Evolutionary conservation across 2,888 invertebrate species (phyloP), one percentile per base, ranked within the genome.

Genomic region (Dinocampus coccinellae): DNA sequence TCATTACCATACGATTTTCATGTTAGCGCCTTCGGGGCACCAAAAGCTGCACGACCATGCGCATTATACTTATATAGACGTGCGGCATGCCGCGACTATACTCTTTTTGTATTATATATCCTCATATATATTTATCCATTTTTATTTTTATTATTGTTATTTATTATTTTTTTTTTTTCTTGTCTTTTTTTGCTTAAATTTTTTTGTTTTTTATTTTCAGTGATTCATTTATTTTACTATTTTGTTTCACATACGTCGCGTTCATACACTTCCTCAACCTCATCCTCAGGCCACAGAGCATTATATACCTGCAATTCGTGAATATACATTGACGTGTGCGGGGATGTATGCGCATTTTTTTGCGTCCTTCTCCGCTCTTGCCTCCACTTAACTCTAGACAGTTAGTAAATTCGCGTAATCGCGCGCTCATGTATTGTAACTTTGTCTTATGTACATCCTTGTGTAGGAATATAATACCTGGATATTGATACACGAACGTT

Each of bases 1-100:
- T 81, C 78, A 85, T 85, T 85, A 85, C 83, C 85, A 84, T 85
- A 85, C 82, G 82, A 84, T 84, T 84, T 84, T 83, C 83, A 85
- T 83, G 84, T 84, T 84, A 82, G 81, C 84, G 85, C 85, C 85
- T 82, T 79, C 82, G 81, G 84, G 84, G 78, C 78, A 79, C 65
- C 80, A 67, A 83, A 83, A 83, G 81, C 82, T 79, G 80, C 82
- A 82, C 84, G 84, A 84, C 78, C 82, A 70, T 71, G 81, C 79
- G 80, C 84, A 84, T 85, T 83, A 83, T 83, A 79, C 80, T 80
- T 79, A 79, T 77, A 57, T 47, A 55, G 26, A n/a, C 57, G n/a
- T 22, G 24, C 36, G 34, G 69, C 63, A 33, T 70, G 66, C 61
- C 64, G 42, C 29, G 29, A 22, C 13, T 63, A 55, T 55, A 70